A percentile compares a stretch with the other conserved stretches of the same genome.
These are phyloP conservation scores for Oxyteleia sp. DNA, from an alignment of 2,888 invertebrate species.

Conservation along the genomic window DNA sequence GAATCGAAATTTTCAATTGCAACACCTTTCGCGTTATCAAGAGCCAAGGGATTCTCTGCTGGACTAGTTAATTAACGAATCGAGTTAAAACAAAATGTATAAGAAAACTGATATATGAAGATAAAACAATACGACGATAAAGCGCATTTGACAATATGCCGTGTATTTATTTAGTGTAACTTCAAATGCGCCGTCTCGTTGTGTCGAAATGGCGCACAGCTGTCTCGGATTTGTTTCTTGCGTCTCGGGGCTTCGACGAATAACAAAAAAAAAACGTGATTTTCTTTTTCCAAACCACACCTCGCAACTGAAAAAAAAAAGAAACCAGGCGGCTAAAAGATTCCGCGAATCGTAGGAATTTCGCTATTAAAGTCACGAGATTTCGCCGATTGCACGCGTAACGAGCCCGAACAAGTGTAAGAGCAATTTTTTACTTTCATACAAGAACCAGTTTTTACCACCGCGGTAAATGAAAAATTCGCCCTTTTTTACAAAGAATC, in stretches of 20 bases:
- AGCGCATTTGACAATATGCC: slow-evolving; percentile 80
- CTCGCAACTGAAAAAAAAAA: slow-evolving; percentile 25
- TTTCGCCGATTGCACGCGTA: slow-evolving; percentile 2
- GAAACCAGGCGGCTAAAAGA: neutral
- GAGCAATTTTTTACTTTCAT: slow-evolving; percentile 64
- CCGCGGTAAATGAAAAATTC: slow-evolving; percentile 10
- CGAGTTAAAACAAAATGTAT: slow-evolving; percentile 13
- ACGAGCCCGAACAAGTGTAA: slow-evolving; percentile 2
- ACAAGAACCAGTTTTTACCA: slow-evolving; percentile 36
- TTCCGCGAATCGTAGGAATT: slow-evolving; percentile 4
- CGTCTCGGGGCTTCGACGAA: slow-evolving; percentile 49
- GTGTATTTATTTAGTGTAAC: slow-evolving; percentile 83
- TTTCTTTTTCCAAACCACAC: slow-evolving; percentile 6
- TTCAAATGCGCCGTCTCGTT: slow-evolving; percentile 81
- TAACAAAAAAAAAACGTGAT: neutral
- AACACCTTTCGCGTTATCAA: too few species aligned
- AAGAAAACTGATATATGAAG: neutral
- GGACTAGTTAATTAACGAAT: slow-evolving; percentile 41
- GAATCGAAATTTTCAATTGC: too few species aligned
- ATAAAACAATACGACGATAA: slow-evolving; percentile 78
- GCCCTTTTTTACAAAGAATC: slow-evolving; percentile 12
- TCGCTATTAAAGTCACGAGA: slow-evolving; percentile 43
- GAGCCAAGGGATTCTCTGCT: neutral
- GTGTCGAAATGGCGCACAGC: slow-evolving; percentile 77
- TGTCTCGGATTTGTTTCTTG: slow-evolving; percentile 64